Base-by-base conservation (phyloP, 2,888 invertebrate species). In the Lasioglossum oenotherae region DNA sequence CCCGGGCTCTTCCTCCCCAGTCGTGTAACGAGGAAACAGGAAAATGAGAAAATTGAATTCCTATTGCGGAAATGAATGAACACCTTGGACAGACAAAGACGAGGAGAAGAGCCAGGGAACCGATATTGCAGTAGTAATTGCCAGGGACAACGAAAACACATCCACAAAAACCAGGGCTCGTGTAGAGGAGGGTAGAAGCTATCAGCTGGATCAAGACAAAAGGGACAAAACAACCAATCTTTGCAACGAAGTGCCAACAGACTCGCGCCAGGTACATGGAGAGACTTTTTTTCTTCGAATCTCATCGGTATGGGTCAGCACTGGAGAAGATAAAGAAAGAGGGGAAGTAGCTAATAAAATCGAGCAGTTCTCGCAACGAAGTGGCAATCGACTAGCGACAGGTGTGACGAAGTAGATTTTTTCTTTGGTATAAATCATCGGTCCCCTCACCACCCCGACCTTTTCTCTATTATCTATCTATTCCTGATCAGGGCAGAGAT, bases 401-500 rank as follows among this genome's bases (percentile, higher is more conserved):
- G 72, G 75, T 84, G 64, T 75, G 35, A 67, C 16, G 75, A 16
- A 6, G 10, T 23, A 69, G n/a, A 41, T 16, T 72, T 44, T 44
- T 44, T 35, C 12, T 14, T n/a, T 53, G 6, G 12, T 49, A 14
- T 35, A 31, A 53, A 57, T 78, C 80, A 19, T 41, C 16, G 64
- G 0, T 6, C 6, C 31, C 16, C 64, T 49, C 44, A 46, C 53
- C 23, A 57, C 60, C 64, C 38, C 46, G 41, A 53, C 69, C 69
- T 27, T n/a, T 80, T 85, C 69, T 85, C 85, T 90, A 74, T 78
- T 71, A 77, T 85, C 80, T 79, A 79, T 73, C 83, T 80, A 71
- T 84, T 89, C 64, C 86, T 81, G 86, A 90, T 89, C 85, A 67
- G 79, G 83, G 74, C 77, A 67, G 60, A 78, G 76, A 77, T 85